Percentiles rank a stretch among this genome's conserved stretches.
Conservation (phyloP, 2,797 vertebrate genomes). For the Rhabdophis nuchalis region DNA sequence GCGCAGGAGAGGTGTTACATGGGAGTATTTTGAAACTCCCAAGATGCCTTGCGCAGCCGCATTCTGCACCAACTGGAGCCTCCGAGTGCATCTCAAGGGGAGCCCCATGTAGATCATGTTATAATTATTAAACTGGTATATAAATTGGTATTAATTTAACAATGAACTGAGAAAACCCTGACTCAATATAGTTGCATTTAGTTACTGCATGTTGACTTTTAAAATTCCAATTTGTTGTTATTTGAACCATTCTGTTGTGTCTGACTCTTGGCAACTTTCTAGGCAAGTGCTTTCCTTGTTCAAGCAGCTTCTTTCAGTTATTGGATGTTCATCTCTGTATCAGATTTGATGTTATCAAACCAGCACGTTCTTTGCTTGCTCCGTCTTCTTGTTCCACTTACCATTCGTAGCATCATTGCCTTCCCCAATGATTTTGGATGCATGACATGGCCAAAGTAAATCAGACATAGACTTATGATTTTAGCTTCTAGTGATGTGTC, state of each 20-base stretch:
- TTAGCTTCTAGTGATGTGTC: background rate
- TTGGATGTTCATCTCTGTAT: background rate
- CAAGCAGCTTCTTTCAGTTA: background rate
- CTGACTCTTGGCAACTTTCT: background rate
- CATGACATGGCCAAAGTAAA: background rate
- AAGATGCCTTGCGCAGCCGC: too few relatives aligned
- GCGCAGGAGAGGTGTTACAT: too few relatives aligned
- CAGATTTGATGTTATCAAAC: background rate
- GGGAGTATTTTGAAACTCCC: too few relatives aligned
- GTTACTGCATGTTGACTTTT: background rate
- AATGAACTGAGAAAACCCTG: slow-evolving; percentile 3
- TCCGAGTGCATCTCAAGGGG: too few relatives aligned
- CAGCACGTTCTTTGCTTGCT: background rate
- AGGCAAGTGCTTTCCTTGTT: background rate
- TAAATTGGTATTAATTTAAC: slow-evolving; percentile 1
- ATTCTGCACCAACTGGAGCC: too few relatives aligned
- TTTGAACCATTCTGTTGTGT: background rate
- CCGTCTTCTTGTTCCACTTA: background rate
- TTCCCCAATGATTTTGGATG: background rate
- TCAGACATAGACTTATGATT: background rate
- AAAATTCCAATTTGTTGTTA: background rate
- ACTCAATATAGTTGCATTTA: background rate
- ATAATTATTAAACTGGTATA: background rate
- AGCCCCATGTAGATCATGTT: too few relatives aligned
- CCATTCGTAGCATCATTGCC: background rate